Conservation (phyloP, 2,888 invertebrate species). For the Stenodera caucasica region DNA sequence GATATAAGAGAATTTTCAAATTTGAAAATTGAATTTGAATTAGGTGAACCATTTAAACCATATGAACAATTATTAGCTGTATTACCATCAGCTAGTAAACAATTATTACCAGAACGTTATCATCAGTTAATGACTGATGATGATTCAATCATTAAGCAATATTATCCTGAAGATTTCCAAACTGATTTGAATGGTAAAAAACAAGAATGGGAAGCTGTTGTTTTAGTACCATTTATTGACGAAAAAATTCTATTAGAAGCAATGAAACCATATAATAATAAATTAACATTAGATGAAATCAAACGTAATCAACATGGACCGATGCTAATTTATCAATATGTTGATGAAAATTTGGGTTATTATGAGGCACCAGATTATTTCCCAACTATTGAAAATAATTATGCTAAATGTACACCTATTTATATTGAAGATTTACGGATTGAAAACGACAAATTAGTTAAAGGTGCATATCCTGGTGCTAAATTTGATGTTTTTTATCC, state of each 20-base stretch:
- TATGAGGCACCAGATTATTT: constrained; percentile 65
- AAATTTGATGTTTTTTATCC: constrained; percentile 73
- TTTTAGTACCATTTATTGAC: constrained; percentile 90
- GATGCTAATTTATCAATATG: constrained; percentile 78
- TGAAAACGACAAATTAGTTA: constrained; percentile 61
- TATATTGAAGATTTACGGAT: constrained; percentile 64
- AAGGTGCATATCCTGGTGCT: constrained; percentile 72
- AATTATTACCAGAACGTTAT: constrained; percentile 75
- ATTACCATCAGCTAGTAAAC: constrained; percentile 82
- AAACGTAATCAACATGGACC: constrained; percentile 83
- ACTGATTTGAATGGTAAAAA: constrained; percentile 95
- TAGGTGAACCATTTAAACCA: constrained; percentile 87
- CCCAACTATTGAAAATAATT: constrained; percentile 61
- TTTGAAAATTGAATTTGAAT: constrained; percentile 74
- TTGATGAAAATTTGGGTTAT: constrained; percentile 62
- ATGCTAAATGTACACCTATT: constrained; percentile 59
- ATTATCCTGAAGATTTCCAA: constrained; percentile 88
- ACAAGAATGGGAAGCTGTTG: constrained; percentile 96
- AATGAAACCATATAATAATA: constrained; percentile 69
- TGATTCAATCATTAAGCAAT: constrained; percentile 81
- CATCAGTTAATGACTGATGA: constrained; percentile 76
- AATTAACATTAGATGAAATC: constrained; percentile 70
- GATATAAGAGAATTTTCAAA: constrained; percentile 81
- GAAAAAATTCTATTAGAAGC: constrained; percentile 71
- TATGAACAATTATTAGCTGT: constrained; percentile 91